phyloP scores from a whole-genome alignment of 2,888 invertebrate genomes.

The Coleophora flavipennella region DNA sequence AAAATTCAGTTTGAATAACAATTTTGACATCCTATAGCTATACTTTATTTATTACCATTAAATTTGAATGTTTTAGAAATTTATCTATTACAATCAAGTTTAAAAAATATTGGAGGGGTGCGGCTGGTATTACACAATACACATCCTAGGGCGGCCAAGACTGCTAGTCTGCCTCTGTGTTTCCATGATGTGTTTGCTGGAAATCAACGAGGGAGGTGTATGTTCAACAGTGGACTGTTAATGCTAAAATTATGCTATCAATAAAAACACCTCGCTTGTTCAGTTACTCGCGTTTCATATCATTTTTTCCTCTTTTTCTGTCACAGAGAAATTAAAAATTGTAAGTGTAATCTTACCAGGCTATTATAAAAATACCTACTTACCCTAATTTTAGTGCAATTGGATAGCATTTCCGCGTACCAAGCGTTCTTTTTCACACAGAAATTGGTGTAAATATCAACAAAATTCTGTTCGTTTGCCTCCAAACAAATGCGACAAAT shows the following conservation, averaged over 20 bases:
- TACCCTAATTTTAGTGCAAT: conserved; percentile 55
- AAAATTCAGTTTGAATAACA: too few relatives aligned
- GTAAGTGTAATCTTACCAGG: neutral
- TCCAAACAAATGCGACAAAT: conserved; percentile 56
- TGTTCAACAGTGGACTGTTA: neutral
- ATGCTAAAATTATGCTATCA: neutral
- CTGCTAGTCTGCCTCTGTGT: too few relatives aligned
- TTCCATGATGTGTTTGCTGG: too few relatives aligned
- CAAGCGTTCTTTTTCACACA: conserved; percentile 43
- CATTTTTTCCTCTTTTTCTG: too few relatives aligned
- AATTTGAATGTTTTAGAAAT: too few relatives aligned
- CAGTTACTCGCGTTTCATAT: too few relatives aligned
- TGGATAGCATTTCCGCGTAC: conserved; percentile 49
- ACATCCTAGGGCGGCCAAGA: too few relatives aligned
- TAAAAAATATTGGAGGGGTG: too few relatives aligned
- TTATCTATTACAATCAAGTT: too few relatives aligned
- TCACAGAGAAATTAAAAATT: neutral
- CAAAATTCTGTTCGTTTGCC: conserved; percentile 35
- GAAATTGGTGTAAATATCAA: conserved; percentile 50
- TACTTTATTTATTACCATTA: neutral
- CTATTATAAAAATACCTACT: neutral
- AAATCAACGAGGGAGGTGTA: neutral
- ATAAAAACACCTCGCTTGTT: neutral
- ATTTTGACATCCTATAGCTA: too few relatives aligned
- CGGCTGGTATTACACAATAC: too few relatives aligned